A percentile compares a stretch with the other conserved stretches of the same genome.
These are phyloP conservation scores for Drosophila cognata DNA, from an alignment of 2,888 invertebrate genomes.

Conservation along the genomic window DNA sequence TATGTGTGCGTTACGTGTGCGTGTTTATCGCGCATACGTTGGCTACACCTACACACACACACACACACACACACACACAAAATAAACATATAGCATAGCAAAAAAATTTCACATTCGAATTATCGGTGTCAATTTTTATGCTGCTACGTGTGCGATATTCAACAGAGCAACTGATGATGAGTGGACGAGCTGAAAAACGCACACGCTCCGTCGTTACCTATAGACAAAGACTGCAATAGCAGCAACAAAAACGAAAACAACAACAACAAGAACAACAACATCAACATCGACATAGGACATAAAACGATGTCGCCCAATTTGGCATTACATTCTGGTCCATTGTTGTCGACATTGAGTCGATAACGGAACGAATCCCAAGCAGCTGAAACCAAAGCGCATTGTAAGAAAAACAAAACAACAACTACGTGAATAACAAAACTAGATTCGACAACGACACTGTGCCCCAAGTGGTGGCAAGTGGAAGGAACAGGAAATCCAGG, in stretches of 20 bases:
- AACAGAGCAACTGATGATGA: constrained; percentile 74
- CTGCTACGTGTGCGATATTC: constrained; percentile 80
- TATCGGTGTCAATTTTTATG: constrained; percentile 82
- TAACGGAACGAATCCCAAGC: constrained; percentile 67
- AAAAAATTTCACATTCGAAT: constrained; percentile 57
- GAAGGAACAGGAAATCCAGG: constrained; percentile 42
- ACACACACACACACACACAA: constrained; percentile 5
- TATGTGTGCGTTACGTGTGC: constrained; percentile 69
- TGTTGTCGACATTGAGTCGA: constrained; percentile 67
- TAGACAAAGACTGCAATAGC: constrained; percentile 47
- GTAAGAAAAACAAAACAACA: constrained; percentile 18
- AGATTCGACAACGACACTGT: constrained; percentile 38
- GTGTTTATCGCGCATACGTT: constrained; percentile 73
- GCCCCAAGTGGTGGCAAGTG: constrained; percentile 25
- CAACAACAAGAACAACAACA: constrained; percentile 11
- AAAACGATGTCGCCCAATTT: constrained; percentile 77
- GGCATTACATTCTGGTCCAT: constrained; percentile 72
- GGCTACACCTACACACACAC: constrained; percentile 22
- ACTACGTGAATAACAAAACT: constrained; percentile 29
- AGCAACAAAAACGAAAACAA: constrained; percentile 20
- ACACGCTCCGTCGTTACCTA: constrained; percentile 50
- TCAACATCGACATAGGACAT: constrained; percentile 30
- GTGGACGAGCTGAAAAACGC: constrained; percentile 44
- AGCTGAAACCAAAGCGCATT: constrained; percentile 38
- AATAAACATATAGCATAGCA: constrained; percentile 8